Base-by-base conservation (phyloP, 2,888 invertebrate species). In the Drosophila suboccidentalis region DNA sequence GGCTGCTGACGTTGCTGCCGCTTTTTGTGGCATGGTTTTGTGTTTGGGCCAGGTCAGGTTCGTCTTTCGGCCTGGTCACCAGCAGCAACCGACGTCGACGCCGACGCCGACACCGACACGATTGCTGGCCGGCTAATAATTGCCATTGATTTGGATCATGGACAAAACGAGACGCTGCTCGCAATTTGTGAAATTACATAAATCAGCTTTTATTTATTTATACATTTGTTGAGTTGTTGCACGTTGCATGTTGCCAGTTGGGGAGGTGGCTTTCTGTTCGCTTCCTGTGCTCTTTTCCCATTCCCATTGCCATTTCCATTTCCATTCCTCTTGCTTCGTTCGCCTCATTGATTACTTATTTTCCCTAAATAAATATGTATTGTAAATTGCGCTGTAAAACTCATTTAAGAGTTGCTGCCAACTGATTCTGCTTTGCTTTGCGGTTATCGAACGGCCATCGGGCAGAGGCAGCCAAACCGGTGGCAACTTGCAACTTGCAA, bases 141-240 rank as follows among this genome's bases (percentile, higher is more conserved):
- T 90, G 87, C 78, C 89, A 87, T 89, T 78, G 88, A 88, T 87
- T 89, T 80, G 74, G 74, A 69, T 76, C 80, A 62, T 63, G 73
- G 50, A 69, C 69, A 55, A 34, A 74, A 61, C 32, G 47, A 51
- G 53, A 51, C 29, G 17, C 39, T 77, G 80, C 71, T 85, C 86
- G 82, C 89, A 89, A 88, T 86, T 86, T 86, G 89, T 83, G 85
- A 86, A 90, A 90, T 86, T 89, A 83, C 90, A 90, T 90, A 90
- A 88, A 90, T 90, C 90, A 86, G 89, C 90, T 88, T 85, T 85
- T 85, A 85, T 85, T 89, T 85, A 85, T 89, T 85, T 84, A 85
- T 82, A 77, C 73, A 79, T 79, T 85, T 83, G 84, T 81, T 84
- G 84, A 80, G 55, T 57, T 57, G 57, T 46, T 68, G 38, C 19